A percentile compares a stretch with the other conserved stretches of the same genome.
Conservation (phyloP, 2,888 invertebrate genomes). For the Carpatolechia fugitivella region DNA sequence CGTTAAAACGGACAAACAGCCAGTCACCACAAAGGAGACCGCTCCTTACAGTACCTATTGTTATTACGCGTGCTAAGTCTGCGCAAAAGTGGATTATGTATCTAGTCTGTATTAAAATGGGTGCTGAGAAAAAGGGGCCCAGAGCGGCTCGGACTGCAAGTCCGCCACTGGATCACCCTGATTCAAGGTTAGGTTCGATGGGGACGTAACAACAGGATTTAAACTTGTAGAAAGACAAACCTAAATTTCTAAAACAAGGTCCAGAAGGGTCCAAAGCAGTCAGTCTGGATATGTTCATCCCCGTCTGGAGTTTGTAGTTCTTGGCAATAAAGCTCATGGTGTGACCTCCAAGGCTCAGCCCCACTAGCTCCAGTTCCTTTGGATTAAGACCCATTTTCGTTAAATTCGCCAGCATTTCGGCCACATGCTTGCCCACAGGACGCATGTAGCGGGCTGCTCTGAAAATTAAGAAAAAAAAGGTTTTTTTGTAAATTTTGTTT, state of each 20-base stretch:
- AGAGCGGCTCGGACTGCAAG: too few species aligned
- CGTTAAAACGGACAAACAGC: too few species aligned
- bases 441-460: slow-evolving; percentile 50
- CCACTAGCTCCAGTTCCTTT: slow-evolving; percentile 48
- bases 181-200: too few species aligned
- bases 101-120: too few species aligned
- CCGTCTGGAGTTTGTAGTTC: slow-evolving; percentile 43
- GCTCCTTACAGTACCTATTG: too few species aligned
- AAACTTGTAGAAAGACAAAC: slow-evolving; percentile 21
- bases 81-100: too few species aligned
- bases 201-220: too few species aligned
- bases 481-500: too few species aligned
- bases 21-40: too few species aligned
- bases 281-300: slow-evolving; percentile 44
- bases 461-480: slow-evolving; percentile 27
- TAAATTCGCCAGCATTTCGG: slow-evolving; percentile 52
- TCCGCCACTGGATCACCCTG: too few species aligned
- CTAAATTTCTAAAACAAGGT: slow-evolving; percentile 57
- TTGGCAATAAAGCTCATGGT: slow-evolving; percentile 59
- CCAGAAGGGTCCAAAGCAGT: slow-evolving; percentile 55
- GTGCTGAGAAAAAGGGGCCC: too few species aligned
- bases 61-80: too few species aligned
- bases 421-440: slow-evolving; percentile 45
- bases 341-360: slow-evolving; percentile 57
- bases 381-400: slow-evolving; percentile 48